phyloP scores from a whole-genome alignment of 2,113 vertebrate genomes.

The Toxostoma redivivum region DNA sequence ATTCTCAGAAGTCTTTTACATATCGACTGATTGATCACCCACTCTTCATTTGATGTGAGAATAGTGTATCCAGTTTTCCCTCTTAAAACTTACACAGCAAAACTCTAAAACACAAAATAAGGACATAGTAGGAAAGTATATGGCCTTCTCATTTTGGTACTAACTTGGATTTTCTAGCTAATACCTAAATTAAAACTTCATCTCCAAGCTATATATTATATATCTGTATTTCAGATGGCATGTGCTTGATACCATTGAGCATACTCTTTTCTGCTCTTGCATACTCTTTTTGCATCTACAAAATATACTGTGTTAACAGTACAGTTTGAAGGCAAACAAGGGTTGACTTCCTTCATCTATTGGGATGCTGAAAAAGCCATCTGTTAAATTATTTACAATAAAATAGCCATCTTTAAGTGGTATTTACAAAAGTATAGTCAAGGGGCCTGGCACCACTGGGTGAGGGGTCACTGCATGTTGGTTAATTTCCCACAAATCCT shows the following conservation, averaged over 20 bases:
- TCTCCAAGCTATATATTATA: neutral
- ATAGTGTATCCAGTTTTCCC: neutral
- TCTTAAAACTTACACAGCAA: neutral
- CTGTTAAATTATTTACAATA: neutral
- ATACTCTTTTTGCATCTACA: neutral
- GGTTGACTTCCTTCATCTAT: neutral
- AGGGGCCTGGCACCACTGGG: neutral
- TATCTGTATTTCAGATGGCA: neutral
- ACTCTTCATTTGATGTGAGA: neutral
- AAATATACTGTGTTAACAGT: neutral
- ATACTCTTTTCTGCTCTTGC: neutral
- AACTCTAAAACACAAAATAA: neutral
- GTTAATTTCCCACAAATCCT: neutral
- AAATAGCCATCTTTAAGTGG: neutral
- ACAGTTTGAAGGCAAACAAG: neutral
- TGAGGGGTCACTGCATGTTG: neutral
- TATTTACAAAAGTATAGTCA: neutral
- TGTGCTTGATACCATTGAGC: neutral
- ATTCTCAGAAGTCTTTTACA: neutral
- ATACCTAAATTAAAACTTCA: neutral
- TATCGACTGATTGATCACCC: neutral
- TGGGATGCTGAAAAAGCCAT: neutral
- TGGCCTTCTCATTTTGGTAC: neutral
- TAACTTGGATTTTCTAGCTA: neutral
- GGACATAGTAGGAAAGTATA: neutral